Conservation (phyloP, 2,888 invertebrate genomes). For the Anarsia innoxiella region DNA sequence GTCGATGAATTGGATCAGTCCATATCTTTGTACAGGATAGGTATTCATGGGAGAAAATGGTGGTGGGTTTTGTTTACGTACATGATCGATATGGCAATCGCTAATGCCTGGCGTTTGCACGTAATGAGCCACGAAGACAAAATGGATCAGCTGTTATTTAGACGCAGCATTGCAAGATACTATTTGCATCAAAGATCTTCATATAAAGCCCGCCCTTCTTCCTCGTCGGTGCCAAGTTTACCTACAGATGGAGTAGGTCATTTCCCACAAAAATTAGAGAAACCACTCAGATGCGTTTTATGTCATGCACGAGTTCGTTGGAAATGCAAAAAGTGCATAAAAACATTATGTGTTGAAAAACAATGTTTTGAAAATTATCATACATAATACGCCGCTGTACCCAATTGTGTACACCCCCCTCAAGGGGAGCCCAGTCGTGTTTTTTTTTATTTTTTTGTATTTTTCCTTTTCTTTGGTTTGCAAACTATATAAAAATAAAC, state of each 20-base stretch:
- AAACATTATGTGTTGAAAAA: slow-evolving; percentile 10
- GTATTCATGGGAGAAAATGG: slow-evolving; percentile 6
- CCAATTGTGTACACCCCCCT: not conserved
- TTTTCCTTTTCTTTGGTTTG: not conserved
- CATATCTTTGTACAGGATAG: slow-evolving; percentile 2
- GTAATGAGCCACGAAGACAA: slow-evolving; percentile 1
- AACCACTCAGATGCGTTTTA: slow-evolving; percentile 6
- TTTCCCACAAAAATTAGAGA: slow-evolving; percentile 4
- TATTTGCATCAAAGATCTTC: not conserved
- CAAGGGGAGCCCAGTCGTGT: not conserved
- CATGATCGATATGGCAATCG: slow-evolving; percentile 8
- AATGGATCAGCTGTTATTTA: slow-evolving; percentile 8
- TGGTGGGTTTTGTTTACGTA: slow-evolving; percentile 10
- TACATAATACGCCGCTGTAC: not conserved
- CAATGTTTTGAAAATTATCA: slow-evolving; percentile 8
- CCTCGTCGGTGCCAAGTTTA: slow-evolving; percentile 4
- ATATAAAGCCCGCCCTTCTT: not conserved
- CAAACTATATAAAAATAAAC: not conserved
- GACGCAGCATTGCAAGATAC: slow-evolving; percentile 5
- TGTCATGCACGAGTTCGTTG: slow-evolving; percentile 7
- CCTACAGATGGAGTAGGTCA: slow-evolving; percentile 3
- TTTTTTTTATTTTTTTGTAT: not conserved
- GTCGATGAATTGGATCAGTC: slow-evolving; percentile 6
- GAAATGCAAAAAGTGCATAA: slow-evolving; percentile 5
- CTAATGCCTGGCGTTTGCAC: slow-evolving; percentile 10